Evolutionary conservation across 1,140 invertebrate species (phyloP).

Genomic region (Atta cephalotes): DNA sequence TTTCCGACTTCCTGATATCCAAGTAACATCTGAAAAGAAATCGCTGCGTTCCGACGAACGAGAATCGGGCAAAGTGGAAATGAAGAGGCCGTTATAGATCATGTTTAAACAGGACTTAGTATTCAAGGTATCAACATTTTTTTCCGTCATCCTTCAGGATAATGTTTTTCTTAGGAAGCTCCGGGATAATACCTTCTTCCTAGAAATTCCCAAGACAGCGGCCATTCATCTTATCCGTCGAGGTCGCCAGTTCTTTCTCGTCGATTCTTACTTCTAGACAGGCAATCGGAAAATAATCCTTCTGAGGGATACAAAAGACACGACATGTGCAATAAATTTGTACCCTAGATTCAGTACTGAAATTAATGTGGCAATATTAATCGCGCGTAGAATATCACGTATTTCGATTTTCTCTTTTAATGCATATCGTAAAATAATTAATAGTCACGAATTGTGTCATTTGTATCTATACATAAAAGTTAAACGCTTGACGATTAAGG

Average conservation of each 20-base stretch:
- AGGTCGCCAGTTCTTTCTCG: conserved; percentile 49
- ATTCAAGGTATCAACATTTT: conserved; percentile 73
- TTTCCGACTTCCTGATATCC: conserved; percentile 48
- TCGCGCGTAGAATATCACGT: background rate
- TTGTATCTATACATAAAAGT: background rate
- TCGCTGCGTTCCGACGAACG: conserved; percentile 1
- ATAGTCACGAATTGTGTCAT: background rate
- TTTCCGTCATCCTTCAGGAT: conserved; percentile 71
- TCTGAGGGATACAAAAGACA: conserved; percentile 36
- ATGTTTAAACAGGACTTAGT: conserved; percentile 68
- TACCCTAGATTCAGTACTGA: background rate
- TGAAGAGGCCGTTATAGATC: conserved; percentile 68
- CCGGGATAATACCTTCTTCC: conserved; percentile 63
- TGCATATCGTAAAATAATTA: conserved; percentile 8
- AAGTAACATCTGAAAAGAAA: conserved; percentile 49
- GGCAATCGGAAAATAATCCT: conserved; percentile 58
- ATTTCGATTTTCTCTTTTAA: background rate
- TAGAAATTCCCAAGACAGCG: conserved; percentile 42
- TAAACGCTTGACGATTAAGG: background rate
- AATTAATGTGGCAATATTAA: conserved; percentile 17
- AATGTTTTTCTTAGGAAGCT: conserved; percentile 76
- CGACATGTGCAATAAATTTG: conserved; percentile 36
- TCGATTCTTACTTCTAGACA: conserved; percentile 66
- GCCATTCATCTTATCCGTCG: conserved; percentile 71
- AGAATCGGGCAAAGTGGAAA: conserved; percentile 48